phyloP scores from a whole-genome alignment of 2,888 invertebrate genomes.

The Diloba caeruleocephala region DNA sequence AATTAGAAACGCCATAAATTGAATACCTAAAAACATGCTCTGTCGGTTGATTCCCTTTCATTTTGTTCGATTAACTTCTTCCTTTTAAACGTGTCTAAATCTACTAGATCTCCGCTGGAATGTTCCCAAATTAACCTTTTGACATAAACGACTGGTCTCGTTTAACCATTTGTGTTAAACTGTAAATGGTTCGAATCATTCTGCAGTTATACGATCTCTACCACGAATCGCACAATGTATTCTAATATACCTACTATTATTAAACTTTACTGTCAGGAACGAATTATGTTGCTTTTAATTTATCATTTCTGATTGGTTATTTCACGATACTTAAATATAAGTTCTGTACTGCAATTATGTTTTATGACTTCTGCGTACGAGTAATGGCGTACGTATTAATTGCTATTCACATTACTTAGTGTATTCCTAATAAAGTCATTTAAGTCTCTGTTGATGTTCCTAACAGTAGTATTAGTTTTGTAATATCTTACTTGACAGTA shows the following conservation, averaged over 20 bases:
- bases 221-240: constrained; percentile 23
- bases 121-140: constrained; percentile 49
- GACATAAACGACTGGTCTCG: constrained; percentile 43
- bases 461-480: too few relatives aligned
- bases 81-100: constrained; percentile 29
- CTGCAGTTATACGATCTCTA: constrained; percentile 19
- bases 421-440: too few relatives aligned
- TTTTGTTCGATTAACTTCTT: constrained; percentile 14
- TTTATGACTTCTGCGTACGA: too few relatives aligned
- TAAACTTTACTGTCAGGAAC: background rate
- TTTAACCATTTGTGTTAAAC: constrained; percentile 34
- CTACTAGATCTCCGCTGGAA: constrained; percentile 29
- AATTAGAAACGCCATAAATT: constrained; percentile 3
- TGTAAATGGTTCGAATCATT: constrained; percentile 31
- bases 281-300: constrained; percentile 14
- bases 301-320: background rate
- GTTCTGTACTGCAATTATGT: too few relatives aligned
- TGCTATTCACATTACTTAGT: too few relatives aligned
- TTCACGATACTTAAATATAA: background rate
- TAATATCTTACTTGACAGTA: too few relatives aligned
- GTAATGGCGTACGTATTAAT: too few relatives aligned
- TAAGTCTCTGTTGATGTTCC: too few relatives aligned
- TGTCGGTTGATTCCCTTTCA: background rate
- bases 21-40: constrained; percentile 3
- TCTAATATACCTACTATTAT: constrained; percentile 10